A percentile compares a stretch with the other conserved stretches of the same genome.
Evolutionary conservation across 2,113 vertebrate genomes (phyloP).

Genomic region (Emydocephalus ijimae): DNA sequence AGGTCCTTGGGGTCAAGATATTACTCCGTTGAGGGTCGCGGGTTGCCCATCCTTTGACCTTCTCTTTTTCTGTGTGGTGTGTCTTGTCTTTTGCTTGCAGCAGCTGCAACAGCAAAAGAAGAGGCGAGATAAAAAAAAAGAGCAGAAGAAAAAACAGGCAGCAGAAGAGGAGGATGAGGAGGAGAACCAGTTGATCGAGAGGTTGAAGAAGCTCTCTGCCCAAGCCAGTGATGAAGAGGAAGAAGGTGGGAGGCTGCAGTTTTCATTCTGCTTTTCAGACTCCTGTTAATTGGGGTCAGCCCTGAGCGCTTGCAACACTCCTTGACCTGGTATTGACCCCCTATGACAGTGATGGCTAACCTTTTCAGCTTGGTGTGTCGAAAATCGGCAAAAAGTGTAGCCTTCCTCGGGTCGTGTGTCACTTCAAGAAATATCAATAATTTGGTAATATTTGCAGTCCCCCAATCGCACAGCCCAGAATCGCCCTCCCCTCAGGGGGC

Average conservation of each 20-base stretch:
- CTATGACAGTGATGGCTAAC: not conserved
- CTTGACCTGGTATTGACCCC: not conserved
- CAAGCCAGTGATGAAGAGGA: slow-evolving; percentile 80
- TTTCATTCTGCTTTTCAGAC: not conserved
- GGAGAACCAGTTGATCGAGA: slow-evolving; percentile 74
- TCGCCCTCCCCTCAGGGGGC: too few relatives aligned
- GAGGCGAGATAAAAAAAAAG: slow-evolving; percentile 80
- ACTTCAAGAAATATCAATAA: too few relatives aligned
- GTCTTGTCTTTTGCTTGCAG: not conserved
- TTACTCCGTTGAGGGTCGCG: too few relatives aligned
- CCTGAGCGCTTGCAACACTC: not conserved
- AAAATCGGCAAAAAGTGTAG: too few relatives aligned
- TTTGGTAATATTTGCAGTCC: too few relatives aligned
- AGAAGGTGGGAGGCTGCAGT: slow-evolving; percentile 61
- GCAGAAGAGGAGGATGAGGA: slow-evolving; percentile 70
- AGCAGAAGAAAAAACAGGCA: slow-evolving; percentile 64
- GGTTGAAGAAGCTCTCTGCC: slow-evolving; percentile 80
- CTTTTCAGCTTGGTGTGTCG: too few relatives aligned
- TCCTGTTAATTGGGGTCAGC: not conserved
- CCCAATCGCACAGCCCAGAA: too few relatives aligned
- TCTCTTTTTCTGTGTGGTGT: not conserved
- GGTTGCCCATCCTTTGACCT: not conserved
- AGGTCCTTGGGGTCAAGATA: not conserved
- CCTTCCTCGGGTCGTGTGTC: too few relatives aligned
- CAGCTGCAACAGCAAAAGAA: slow-evolving; percentile 66